Evolutionary conservation across 2,888 invertebrate genomes (phyloP).

Genomic region (Marronus borbonicus): DNA sequence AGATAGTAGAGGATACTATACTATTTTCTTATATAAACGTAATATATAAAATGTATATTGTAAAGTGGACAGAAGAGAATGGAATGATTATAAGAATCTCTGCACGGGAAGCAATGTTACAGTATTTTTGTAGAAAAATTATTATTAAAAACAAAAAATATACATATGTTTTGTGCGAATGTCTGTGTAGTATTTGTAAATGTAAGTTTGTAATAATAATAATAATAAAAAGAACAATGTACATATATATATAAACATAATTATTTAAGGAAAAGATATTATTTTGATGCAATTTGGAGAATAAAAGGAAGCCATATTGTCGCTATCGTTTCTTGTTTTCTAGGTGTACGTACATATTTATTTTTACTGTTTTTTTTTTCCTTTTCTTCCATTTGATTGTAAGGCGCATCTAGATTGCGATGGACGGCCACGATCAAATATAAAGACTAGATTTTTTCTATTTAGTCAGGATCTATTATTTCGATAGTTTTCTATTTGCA

Average conservation of each 20-base stretch:
- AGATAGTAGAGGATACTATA: neutral
- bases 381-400: too few relatives aligned
- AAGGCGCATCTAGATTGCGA: too few relatives aligned
- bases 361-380: neutral
- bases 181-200: neutral
- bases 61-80: neutral
- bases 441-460: too few relatives aligned
- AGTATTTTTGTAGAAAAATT: constrained; percentile 28
- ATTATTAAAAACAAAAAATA: constrained; percentile 6
- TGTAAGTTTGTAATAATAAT: neutral
- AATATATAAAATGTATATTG: neutral
- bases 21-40: neutral
- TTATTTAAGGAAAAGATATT: too few relatives aligned
- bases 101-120: constrained; percentile 18
- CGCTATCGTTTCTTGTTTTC: too few relatives aligned
- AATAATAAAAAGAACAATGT: neutral
- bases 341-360: neutral
- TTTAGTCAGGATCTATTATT: too few relatives aligned
- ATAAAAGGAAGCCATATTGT: too few relatives aligned
- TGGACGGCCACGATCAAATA: too few relatives aligned
- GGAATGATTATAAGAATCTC: constrained; percentile 16
- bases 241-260: too few relatives aligned
- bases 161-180: neutral
- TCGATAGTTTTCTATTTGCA: too few relatives aligned
- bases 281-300: too few relatives aligned